phyloP scores from a whole-genome alignment of 1,140 invertebrate genomes.

The Rhopalosiphum maidis region DNA sequence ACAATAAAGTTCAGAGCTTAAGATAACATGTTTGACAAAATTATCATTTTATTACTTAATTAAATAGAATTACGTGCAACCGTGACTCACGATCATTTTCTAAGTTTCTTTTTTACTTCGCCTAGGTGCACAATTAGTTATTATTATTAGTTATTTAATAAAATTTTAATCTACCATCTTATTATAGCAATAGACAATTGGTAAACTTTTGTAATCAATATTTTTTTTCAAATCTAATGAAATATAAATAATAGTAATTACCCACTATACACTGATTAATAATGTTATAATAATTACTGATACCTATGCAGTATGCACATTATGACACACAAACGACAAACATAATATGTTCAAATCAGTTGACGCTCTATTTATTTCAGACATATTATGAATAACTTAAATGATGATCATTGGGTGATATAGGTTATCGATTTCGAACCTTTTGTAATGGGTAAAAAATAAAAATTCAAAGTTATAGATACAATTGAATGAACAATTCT shows the following conservation, averaged over 20 bases:
- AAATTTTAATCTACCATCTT: neutral
- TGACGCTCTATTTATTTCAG: neutral
- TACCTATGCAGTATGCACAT: neutral
- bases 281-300: neutral
- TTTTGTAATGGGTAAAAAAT: neutral
- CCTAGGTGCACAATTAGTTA: too few relatives aligned
- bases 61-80: neutral
- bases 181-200: neutral
- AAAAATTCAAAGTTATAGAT: neutral
- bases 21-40: neutral
- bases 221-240: neutral
- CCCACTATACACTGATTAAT: neutral
- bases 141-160: neutral
- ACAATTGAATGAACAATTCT: neutral
- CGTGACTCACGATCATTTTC: too few relatives aligned
- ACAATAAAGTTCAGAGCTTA: neutral
- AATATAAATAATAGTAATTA: neutral
- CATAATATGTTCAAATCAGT: neutral
- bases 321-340: neutral
- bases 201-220: neutral
- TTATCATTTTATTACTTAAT: neutral
- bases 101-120: too few relatives aligned
- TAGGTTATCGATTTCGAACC: neutral
- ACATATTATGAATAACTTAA: neutral
- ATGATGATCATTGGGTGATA: neutral